These are phyloP conservation scores for Samia ricini DNA, from an alignment of 1,140 invertebrate genomes.

Conservation along the genomic window DNA sequence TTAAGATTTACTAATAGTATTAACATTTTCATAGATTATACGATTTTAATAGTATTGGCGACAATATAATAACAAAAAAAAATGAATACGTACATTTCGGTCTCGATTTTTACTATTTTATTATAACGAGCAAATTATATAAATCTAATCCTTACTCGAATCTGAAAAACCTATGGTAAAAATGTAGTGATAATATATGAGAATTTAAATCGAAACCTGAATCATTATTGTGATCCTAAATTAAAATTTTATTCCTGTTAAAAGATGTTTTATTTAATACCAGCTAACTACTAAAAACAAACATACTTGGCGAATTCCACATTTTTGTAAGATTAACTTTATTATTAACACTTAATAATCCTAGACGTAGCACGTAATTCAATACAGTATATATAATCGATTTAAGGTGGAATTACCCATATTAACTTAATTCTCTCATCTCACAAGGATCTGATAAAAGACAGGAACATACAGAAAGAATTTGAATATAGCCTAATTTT, in stretches of 20 bases:
- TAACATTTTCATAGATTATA: not conserved
- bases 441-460: no score
- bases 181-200: constrained; percentile 28
- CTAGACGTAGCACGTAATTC: no score
- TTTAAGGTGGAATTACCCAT: no score
- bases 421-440: no score
- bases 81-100: not conserved
- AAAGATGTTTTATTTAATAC: constrained; percentile 21
- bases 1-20: constrained; percentile 1
- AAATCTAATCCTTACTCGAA: not conserved
- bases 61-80: not conserved
- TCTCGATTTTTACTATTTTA: not conserved
- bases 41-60: not conserved
- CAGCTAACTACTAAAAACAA: not conserved
- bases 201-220: constrained; percentile 15
- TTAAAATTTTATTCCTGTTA: constrained; percentile 70
- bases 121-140: not conserved
- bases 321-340: no score
- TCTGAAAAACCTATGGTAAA: not conserved
- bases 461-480: no score
- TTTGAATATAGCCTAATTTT: no score
- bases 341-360: no score
- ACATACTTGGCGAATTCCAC: no score
- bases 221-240: constrained; percentile 63
- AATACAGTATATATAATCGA: no score